These are phyloP conservation scores for Pyrocoelia pectoralis DNA, from an alignment of 2,888 invertebrate genomes.

Conservation along the genomic window DNA sequence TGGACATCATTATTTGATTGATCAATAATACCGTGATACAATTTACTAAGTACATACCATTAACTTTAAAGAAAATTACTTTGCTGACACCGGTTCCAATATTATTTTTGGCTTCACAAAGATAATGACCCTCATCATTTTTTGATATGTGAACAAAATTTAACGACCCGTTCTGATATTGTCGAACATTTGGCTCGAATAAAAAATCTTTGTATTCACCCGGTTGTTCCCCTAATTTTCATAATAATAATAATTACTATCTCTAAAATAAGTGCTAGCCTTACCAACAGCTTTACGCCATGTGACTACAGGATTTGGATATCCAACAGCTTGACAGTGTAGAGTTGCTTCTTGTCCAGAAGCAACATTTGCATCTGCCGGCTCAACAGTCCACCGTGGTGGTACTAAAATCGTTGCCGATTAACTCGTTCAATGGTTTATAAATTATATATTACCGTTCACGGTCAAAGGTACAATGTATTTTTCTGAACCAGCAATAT, in stretches of 20 bases:
- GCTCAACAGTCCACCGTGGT: conserved; percentile 88
- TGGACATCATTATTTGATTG: conserved; percentile 51
- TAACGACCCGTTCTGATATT: conserved; percentile 81
- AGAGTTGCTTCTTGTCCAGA: conserved; percentile 84
- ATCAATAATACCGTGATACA: background rate
- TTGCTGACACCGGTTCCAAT: conserved; percentile 93
- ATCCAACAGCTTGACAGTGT: conserved; percentile 91
- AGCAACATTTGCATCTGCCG: conserved; percentile 81
- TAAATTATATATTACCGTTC: conserved; percentile 68
- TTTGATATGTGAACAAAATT: conserved; percentile 84
- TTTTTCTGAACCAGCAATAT: conserved; percentile 81
- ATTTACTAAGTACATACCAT: conserved; percentile 69
- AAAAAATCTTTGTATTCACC: conserved; percentile 86
- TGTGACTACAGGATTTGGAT: conserved; percentile 85
- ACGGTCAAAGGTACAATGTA: conserved; percentile 83
- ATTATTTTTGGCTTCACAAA: conserved; percentile 93
- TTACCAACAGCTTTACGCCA: conserved; percentile 90
- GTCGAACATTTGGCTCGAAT: conserved; percentile 79
- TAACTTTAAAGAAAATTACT: conserved; percentile 88
- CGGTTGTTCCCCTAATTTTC: conserved; percentile 66
- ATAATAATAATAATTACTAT: conserved; percentile 11
- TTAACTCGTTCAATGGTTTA: background rate
- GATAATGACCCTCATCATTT: conserved; percentile 88
- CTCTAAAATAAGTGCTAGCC: conserved; percentile 38
- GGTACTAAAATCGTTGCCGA: conserved; percentile 69